Evolutionary conservation across 1,140 invertebrate species (phyloP).

Genomic region (Aethina tumida): DNA sequence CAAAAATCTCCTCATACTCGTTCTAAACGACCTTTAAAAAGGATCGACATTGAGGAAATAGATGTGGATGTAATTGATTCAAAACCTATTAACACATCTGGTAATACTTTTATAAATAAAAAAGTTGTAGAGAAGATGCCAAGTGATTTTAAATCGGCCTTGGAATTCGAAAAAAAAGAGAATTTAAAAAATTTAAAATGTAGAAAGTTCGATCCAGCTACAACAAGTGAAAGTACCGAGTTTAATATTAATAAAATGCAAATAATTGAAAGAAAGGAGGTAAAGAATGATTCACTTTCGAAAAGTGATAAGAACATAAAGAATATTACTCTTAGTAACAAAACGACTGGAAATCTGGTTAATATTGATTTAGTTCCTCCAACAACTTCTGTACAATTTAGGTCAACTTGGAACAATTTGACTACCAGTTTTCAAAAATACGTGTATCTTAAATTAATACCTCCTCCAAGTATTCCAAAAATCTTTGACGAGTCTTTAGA

Average conservation of each 20-base stretch:
- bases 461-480: conserved; percentile 20
- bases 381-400: conserved; percentile 28
- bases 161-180: conserved; percentile 14
- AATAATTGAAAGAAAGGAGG: conserved; percentile 17
- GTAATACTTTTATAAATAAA: not conserved
- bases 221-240: too few species aligned
- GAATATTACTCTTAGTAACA: conserved; percentile 15
- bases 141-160: conserved; percentile 7
- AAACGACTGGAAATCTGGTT: conserved; percentile 5
- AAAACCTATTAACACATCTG: not conserved
- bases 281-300: conserved; percentile 1
- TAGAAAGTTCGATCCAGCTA: conserved; percentile 4
- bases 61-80: conserved; percentile 10
- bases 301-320: conserved; percentile 15
- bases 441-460: conserved; percentile 24
- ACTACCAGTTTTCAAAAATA: conserved; percentile 18
- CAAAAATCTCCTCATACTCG: conserved; percentile 27
- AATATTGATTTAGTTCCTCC: conserved; percentile 17
- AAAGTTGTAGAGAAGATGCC: conserved; percentile 8
- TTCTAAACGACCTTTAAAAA: conserved; percentile 28
- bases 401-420: conserved; percentile 21
- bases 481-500: conserved; percentile 29
- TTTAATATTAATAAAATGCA: conserved; percentile 23
- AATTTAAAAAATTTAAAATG: conserved; percentile 4
- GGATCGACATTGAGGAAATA: conserved; percentile 25